Percentiles rank a stretch among this genome's conserved stretches.
phyloP scores from a whole-genome alignment of 2,888 invertebrate species.

The Saturnia japonica region DNA sequence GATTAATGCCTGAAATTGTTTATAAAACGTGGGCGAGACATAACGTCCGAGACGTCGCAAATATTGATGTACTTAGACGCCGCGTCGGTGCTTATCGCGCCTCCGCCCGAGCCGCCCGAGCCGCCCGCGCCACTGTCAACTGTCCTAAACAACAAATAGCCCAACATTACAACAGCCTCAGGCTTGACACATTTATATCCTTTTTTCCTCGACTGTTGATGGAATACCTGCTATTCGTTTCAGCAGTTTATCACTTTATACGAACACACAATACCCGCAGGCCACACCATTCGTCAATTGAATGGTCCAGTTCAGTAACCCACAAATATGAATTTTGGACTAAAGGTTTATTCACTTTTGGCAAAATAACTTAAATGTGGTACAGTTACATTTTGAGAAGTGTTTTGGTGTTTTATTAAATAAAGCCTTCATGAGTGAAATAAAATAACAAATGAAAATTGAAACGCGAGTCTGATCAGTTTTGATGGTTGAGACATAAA shows the following conservation, averaged over 20 bases:
- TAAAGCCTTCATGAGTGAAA: too few relatives aligned
- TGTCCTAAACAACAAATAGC: constrained; percentile 13
- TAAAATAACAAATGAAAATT: too few relatives aligned
- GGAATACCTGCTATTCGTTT: constrained; percentile 1
- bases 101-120: not conserved
- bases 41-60: constrained; percentile 4
- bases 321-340: not conserved
- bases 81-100: not conserved
- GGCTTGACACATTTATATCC: constrained; percentile 6
- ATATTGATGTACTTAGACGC: constrained; percentile 6
- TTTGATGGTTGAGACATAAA: too few relatives aligned
- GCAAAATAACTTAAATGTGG: not conserved
- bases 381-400: too few relatives aligned
- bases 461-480: too few relatives aligned
- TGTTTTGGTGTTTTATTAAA: too few relatives aligned
- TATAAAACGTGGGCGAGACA: not conserved
- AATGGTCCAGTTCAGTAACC: not conserved
- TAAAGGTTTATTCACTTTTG: not conserved
- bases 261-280: not conserved
- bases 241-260: not conserved
- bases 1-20: not conserved
- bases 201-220: constrained; percentile 2
- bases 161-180: constrained; percentile 4
- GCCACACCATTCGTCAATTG: not conserved
- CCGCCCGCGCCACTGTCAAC: not conserved